Evolutionary conservation across 2,888 invertebrate species (phyloP), one percentile per base, ranked within the genome.

Genomic region (Nomada flava): DNA sequence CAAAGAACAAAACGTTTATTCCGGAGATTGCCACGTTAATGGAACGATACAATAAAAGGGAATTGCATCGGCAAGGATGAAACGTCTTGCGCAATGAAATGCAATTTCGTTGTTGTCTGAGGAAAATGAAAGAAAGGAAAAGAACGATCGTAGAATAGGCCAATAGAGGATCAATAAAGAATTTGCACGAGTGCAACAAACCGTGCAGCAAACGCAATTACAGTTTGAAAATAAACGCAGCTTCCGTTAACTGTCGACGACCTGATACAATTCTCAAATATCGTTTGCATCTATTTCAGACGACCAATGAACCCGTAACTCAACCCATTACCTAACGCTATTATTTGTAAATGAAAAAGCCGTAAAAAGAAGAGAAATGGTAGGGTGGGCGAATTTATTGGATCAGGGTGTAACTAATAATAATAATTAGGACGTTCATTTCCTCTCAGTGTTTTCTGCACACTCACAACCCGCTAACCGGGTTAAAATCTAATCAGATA

Each of bases 261-360:
- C 71, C 63, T 67, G 75, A 75, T 75, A 36, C 7, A 36, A 36
- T 79, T 71, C 52, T 47, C 15, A 7, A 47, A 36, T 55, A 55
- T 13, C 36, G 44, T 47, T 73, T 50, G 5, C 44, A 13, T 20
- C 10, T 36, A 23, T 36, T 42, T 11, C 0, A 0, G 55, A 50
- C 53, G 71, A 72, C 5, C 67, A 53, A 68, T 72, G 77, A 77
- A 67, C 80, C 77, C 42, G 9, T 36, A 68, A 65, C 26, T 52
- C 29, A 36, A 53, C 53, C 53, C 18, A 57, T 73, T 70, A 64
- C 55, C 15, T 47, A 47, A 47, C 47, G 15, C 47, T 0, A 47
- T 47, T 7, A 36, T 36, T 36, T 36, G 47, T 47, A 3, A 47
- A 47, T 15, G 13, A 36, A 36, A 29, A 36, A 36, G 7, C 9